Percentiles rank a stretch among this genome's conserved stretches.
phyloP scores from a whole-genome alignment of 2,113 vertebrate genomes.

The Proteles cristata region DNA sequence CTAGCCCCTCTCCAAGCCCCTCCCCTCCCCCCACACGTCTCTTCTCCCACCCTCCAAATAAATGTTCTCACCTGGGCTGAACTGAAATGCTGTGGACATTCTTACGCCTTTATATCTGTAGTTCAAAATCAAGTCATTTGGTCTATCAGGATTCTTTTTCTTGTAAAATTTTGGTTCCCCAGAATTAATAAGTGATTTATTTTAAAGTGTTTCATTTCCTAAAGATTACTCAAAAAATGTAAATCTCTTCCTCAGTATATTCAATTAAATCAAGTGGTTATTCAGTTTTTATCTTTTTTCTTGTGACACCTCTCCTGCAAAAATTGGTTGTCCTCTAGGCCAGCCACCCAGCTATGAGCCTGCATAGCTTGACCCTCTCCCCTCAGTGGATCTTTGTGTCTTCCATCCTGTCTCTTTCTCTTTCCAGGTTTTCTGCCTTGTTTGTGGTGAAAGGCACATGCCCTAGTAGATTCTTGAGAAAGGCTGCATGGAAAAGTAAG shows the following conservation, averaged over 20 bases:
- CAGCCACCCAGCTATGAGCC: not conserved
- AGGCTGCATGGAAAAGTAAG: not conserved
- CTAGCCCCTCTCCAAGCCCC: not conserved
- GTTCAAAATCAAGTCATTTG: not conserved
- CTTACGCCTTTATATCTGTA: not conserved
- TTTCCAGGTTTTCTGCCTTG: not conserved
- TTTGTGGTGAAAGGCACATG: too few species aligned
- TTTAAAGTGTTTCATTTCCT: not conserved
- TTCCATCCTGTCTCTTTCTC: not conserved
- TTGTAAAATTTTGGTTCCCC: not conserved
- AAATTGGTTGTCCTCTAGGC: not conserved
- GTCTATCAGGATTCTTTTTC: not conserved
- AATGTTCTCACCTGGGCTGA: not conserved
- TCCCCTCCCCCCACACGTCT: not conserved
- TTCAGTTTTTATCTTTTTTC: not conserved
- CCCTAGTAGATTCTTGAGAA: not conserved
- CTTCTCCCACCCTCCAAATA: not conserved
- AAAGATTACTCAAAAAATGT: not conserved
- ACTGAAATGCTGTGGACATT: not conserved
- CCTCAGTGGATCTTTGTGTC: too few species aligned
- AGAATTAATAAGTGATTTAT: not conserved
- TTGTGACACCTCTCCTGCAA: not conserved
- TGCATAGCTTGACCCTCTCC: not conserved
- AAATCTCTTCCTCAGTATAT: not conserved
- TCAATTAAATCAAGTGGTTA: not conserved